Evolutionary conservation across 2,888 invertebrate genomes (phyloP).

Genomic region (Neoscelio sp.): DNA sequence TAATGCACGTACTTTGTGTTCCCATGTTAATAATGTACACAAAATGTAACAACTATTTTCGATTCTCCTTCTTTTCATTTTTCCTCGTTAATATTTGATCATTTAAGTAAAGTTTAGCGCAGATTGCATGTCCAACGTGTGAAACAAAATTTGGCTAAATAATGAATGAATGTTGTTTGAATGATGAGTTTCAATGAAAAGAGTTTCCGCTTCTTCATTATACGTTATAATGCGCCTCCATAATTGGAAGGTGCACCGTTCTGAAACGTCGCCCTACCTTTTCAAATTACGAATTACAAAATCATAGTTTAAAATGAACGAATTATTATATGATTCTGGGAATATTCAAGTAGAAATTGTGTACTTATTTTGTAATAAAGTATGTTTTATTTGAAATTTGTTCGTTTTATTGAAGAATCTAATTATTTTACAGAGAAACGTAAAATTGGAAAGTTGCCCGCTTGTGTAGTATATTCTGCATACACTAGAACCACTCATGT

Average conservation of each 20-base stretch:
- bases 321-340: constrained; percentile 8
- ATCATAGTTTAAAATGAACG: constrained; percentile 41
- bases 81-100: constrained; percentile 57
- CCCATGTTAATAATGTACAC: too few species aligned
- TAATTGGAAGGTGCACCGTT: constrained; percentile 64
- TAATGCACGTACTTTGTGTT: too few species aligned
- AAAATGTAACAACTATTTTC: constrained; percentile 40
- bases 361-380: too few species aligned
- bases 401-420: too few species aligned
- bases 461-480: too few species aligned
- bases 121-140: constrained; percentile 53
- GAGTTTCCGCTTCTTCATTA: constrained; percentile 69
- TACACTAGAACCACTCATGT: too few species aligned
- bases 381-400: too few species aligned
- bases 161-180: constrained; percentile 66
- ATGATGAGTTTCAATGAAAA: constrained; percentile 52
- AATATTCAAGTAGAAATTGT: not conserved
- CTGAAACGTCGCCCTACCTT: constrained; percentile 48
- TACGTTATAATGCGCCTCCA: constrained; percentile 53
- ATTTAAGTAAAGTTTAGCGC: constrained; percentile 55
- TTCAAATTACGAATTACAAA: constrained; percentile 38
- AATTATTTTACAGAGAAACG: too few species aligned
- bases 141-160: constrained; percentile 65
- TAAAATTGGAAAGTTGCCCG: too few species aligned
- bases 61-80: constrained; percentile 28